Evolutionary conservation across 2,797 vertebrate genomes (phyloP), one percentile per base, ranked within the genome.

Genomic region (Neosalanx taihuensis): DNA sequence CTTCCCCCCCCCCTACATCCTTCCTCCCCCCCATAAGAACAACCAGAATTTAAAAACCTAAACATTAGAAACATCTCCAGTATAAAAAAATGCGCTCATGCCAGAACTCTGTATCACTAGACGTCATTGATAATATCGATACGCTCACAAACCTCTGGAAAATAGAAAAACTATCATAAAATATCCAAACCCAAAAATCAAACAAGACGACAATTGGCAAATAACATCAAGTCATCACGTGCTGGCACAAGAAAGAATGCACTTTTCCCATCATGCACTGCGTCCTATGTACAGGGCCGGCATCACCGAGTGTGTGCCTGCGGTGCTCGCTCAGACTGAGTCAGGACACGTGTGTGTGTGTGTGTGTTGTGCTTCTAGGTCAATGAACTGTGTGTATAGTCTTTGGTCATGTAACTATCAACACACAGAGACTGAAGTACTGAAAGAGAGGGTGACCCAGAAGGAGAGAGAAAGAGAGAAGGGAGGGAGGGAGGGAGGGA

Each of bases 91-190:
- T 85, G 81, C 79, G 87, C 82, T 90, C 92, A 93, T 94, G 93
- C 93, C 87, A 90, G 89, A 88, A 93, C 91, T 91, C 88, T 86
- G 90, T 91, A 92, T 88, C 93, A 93, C 93, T 89, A 92, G 90
- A 93, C 92, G 84, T 91, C 88, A 89, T 92, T 89, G 81, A 89
- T 91, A 91, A 92, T 90, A 93, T 93, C 91, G 93, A 93, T 93
- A 93, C 93, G 92, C 93, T 93, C 91, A 93, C 91, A 94, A 89
- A 90, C 90, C 88, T 91, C 90, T 86, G 79, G 91, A 92, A 93
- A 93, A 92, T 93, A 93, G 84, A 92, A 93, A 94, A 94, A 90
- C 82, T 84, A 91, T 73, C 88, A 85, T 85, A 71, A 87, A 87
- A 90, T 90, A 88, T 90, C 80, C 89, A 92, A 92, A 90, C 10